Conservation (phyloP, 2,888 invertebrate species). For the Archaeoteleia sp. region DNA sequence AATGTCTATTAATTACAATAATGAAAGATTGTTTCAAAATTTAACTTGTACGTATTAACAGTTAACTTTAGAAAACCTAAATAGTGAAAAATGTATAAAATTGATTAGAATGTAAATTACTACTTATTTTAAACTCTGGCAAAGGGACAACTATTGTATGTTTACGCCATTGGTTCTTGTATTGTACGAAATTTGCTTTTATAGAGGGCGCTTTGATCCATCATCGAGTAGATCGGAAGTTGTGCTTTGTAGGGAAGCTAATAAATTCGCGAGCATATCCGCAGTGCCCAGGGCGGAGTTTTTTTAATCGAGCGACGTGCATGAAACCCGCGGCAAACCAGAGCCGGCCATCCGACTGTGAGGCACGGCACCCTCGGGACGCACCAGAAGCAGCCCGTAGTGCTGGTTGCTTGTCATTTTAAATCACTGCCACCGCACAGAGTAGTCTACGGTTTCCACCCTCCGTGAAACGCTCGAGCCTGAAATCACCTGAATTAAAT, state of each 20-base stretch:
- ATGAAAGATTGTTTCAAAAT: no score
- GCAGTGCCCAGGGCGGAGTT: conserved; percentile 69
- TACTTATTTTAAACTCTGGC: no score
- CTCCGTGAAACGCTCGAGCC: conserved; percentile 43
- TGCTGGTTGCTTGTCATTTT: conserved; percentile 70
- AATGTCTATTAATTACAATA: no score
- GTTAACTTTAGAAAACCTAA: no score
- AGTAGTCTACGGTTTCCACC: conserved; percentile 39
- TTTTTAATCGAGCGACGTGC: conserved; percentile 70
- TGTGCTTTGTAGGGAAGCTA: conserved; percentile 59
- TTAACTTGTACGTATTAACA: no score
- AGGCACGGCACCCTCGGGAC: conserved; percentile 73
- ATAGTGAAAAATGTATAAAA: no score
- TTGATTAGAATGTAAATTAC: no score
- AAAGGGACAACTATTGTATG: no score
- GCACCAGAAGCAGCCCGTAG: conserved; percentile 63
- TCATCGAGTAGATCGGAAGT: conserved; percentile 46
- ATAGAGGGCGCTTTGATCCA: conserved; percentile 40
- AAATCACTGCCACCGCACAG: conserved; percentile 68
- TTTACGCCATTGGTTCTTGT: no score
- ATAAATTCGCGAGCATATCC: conserved; percentile 70
- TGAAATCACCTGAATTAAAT: conserved; percentile 67
- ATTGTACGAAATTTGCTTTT: no score
- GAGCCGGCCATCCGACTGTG: conserved; percentile 64
- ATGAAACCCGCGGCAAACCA: conserved; percentile 60